These are phyloP conservation scores for Criorhina ranunculi DNA, from an alignment of 2,888 invertebrate genomes.

Conservation along the genomic window DNA sequence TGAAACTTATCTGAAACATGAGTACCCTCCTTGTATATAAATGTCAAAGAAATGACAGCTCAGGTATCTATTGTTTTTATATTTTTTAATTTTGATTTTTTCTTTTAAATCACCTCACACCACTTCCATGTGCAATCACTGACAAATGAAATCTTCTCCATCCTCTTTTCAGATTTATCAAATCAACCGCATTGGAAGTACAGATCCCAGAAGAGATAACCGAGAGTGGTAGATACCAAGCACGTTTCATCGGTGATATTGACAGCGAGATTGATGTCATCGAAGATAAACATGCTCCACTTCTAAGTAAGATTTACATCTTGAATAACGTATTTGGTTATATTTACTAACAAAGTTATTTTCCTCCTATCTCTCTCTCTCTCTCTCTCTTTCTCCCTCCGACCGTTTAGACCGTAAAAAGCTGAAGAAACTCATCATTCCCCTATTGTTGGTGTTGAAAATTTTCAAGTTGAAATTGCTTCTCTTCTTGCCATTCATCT, in stretches of 20 bases:
- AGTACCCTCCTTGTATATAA: too few species aligned
- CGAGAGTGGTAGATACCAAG: slow-evolving; percentile 90
- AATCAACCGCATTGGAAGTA: slow-evolving; percentile 91
- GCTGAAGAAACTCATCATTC: slow-evolving; percentile 92
- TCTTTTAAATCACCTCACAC: background rate
- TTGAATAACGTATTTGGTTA: background rate
- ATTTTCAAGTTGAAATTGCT: slow-evolving; percentile 93
- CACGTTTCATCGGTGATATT: slow-evolving; percentile 93
- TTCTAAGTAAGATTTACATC: slow-evolving; percentile 90
- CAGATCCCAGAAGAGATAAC: slow-evolving; percentile 91
- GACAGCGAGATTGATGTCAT: slow-evolving; percentile 92
- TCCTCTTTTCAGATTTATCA: slow-evolving; percentile 87
- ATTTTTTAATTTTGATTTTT: background rate
- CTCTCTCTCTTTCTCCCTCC: too few species aligned
- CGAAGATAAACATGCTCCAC: slow-evolving; percentile 92
- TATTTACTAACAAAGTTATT: slow-evolving; percentile 22
- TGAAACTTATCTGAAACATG: too few species aligned
- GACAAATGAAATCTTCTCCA: background rate
- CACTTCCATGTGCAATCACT: background rate
- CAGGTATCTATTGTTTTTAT: too few species aligned
- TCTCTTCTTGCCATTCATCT: slow-evolving; percentile 92
- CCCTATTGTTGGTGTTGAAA: slow-evolving; percentile 92
- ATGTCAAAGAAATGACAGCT: too few species aligned
- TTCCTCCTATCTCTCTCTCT: background rate
- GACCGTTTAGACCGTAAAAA: slow-evolving; percentile 89